Conservation (phyloP, 2,113 vertebrate species). For the Malurus elegans region DNA sequence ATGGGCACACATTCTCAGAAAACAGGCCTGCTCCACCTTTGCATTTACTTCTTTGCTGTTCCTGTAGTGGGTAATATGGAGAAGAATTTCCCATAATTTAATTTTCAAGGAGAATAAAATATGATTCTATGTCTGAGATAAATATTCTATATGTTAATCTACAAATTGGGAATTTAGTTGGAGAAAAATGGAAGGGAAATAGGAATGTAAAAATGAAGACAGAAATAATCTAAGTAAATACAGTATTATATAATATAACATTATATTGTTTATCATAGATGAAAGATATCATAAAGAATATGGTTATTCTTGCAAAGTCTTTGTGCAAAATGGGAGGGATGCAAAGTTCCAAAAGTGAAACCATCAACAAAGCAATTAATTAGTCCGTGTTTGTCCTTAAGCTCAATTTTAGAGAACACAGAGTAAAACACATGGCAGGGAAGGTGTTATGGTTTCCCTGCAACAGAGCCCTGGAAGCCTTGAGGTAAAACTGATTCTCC, state of each 20-base stretch:
- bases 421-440: background rate
- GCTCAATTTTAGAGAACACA: background rate
- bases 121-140: accelerated
- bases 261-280: accelerated
- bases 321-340: background rate
- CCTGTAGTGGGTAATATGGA: background rate
- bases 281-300: background rate
- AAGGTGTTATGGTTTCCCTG: accelerated
- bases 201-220: background rate
- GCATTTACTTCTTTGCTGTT: background rate
- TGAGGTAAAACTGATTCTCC: background rate
- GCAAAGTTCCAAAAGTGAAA: background rate
- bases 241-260: background rate
- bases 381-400: background rate
- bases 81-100: background rate
- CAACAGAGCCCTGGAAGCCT: background rate
- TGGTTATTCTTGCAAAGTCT: background rate
- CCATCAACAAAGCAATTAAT: background rate
- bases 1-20: background rate
- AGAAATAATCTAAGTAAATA: background rate
- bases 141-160: accelerated
- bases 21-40: background rate
- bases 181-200: background rate
- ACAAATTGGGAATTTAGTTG: background rate
- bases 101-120: background rate